Base-by-base conservation (phyloP, 2,888 invertebrate genomes). In the Diarsia dahlii region DNA sequence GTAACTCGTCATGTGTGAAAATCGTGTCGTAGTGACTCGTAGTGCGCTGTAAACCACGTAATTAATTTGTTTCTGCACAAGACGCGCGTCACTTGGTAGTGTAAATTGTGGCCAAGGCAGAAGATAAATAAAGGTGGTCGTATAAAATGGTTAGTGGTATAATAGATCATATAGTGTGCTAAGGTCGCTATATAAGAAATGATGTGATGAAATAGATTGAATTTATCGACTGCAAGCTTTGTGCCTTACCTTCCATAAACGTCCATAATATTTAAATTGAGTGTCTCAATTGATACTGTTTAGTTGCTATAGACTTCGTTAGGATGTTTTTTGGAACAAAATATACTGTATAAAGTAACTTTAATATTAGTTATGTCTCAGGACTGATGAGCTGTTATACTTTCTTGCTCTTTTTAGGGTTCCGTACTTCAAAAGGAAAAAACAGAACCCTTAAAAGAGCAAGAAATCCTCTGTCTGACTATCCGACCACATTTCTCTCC, bases 101-200 rank as follows among this genome's bases (percentile, higher is more conserved):
- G 4, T 20, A 34, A 18, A 6, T n/a, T 12, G 34, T 68, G n/a
- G 15, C 28, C 34, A 12, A 18, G 8, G 6, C 8, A 4, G 23
- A 18, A 48, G 12, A 12, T 18, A 48, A 48, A 71, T 75, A 77
- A 63, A 71, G 48, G 69, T 71, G 66, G 15, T 64, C 68, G 18
- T 62, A 78, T 69, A 60, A 65, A 67, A 13, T 46, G 20, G 46
- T 10, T 34, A 15, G 18, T 28, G 23, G 18, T 56, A 56, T 50
- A 48, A 58, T n/a, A 63, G 39, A 5, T 63, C 54, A 48, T 80
- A 71, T 71, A 63, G 12, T 28, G 10, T 18, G 34, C 48, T 46
- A 18, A 76, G 71, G 72, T 76, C 23, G 15, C 9, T 20, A 39
- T 80, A 48, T 79, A 52, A 10, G 20, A 78, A 60, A 70, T 54